Conservation (phyloP, 2,797 vertebrate genomes). For the Myotis myotis region DNA sequence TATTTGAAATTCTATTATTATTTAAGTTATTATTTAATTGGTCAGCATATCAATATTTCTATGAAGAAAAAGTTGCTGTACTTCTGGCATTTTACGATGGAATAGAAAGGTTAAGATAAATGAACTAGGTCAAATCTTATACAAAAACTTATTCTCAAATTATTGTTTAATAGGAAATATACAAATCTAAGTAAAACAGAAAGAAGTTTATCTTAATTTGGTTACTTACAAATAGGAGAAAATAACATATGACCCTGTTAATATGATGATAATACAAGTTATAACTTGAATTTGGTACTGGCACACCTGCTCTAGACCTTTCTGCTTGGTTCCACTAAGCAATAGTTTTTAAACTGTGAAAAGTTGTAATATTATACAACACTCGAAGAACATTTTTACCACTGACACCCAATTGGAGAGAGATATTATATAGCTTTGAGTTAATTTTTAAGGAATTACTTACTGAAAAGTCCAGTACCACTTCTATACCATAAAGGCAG, state of each 20-base stretch:
- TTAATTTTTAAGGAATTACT: conserved; percentile 1
- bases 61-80: not conserved
- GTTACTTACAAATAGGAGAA: not conserved
- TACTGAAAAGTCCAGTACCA: not conserved
- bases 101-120: conserved; percentile 50
- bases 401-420: not conserved
- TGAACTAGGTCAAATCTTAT: conserved; percentile 29
- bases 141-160: conserved; percentile 14
- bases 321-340: not conserved
- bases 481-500: not conserved
- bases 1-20: conserved; percentile 25
- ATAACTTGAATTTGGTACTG: not conserved
- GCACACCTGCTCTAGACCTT: not conserved
- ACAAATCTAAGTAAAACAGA: conserved; percentile 34
- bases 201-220: not conserved
- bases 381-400: not conserved
- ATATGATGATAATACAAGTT: not conserved
- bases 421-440: not conserved
- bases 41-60: not conserved
- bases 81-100: conserved; percentile 3
- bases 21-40: not conserved
- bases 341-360: not conserved
- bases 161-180: conserved; percentile 25
- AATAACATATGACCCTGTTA: not conserved
- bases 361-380: not conserved